Evolutionary conservation across 2,797 vertebrate species (phyloP).

Genomic region (Echiichthys vipera): DNA sequence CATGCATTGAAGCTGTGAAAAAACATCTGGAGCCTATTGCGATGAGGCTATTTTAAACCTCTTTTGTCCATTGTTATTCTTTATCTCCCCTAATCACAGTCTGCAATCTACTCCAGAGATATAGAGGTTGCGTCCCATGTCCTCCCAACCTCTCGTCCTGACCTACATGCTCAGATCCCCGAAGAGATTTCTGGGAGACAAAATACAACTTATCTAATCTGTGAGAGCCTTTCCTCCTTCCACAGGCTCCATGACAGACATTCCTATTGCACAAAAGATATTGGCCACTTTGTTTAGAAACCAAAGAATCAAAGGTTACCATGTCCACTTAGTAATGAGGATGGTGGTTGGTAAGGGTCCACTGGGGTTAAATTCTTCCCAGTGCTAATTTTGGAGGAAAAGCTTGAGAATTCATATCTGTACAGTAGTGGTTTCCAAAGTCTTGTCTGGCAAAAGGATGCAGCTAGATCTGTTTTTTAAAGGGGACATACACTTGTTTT

Average conservation of each 20-base stretch:
- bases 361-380: conserved; percentile 38
- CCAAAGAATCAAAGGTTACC: conserved; percentile 57
- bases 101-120: conserved; percentile 55
- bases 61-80: conserved; percentile 60
- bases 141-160: conserved; percentile 53
- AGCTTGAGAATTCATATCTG: conserved; percentile 59
- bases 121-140: conserved; percentile 49
- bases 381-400: conserved; percentile 60
- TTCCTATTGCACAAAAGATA: conserved; percentile 52
- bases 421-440: background rate
- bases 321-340: conserved; percentile 26
- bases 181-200: conserved; percentile 58
- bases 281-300: conserved; percentile 56
- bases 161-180: conserved; percentile 50
- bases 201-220: conserved; percentile 55
- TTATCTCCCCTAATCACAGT: conserved; percentile 40
- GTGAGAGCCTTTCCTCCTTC: conserved; percentile 52
- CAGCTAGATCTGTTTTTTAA: too few relatives aligned
- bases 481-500: too few relatives aligned
- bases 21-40: conserved; percentile 58
- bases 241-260: conserved; percentile 31
- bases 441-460: too few relatives aligned
- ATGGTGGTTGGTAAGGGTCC: conserved; percentile 3
- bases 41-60: conserved; percentile 59
- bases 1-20: conserved; percentile 2